A percentile compares a stretch with the other conserved stretches of the same genome.
phyloP scores from a whole-genome alignment of 2,797 vertebrate species.

The Melanogrammus aeglefinus region DNA sequence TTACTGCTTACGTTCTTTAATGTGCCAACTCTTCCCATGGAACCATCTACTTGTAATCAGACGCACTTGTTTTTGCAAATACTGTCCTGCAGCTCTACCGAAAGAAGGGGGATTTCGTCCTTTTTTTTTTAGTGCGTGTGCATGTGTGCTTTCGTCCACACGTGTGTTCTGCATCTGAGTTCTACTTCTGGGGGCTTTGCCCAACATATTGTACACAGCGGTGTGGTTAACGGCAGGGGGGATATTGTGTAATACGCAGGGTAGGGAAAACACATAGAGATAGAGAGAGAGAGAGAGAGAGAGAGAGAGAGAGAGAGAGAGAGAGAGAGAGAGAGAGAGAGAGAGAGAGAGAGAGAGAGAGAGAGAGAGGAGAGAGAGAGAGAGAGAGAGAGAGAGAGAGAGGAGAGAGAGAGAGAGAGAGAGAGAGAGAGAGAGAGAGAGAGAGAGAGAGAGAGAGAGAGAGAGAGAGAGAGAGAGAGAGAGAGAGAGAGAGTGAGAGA shows the following conservation, averaged over 20 bases:
- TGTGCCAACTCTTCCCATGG: conserved; percentile 1
- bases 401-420: background rate
- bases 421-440: conserved; percentile 20
- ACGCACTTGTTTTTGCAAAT: background rate
- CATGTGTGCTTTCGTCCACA: background rate
- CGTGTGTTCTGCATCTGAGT: background rate
- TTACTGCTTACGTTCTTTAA: background rate
- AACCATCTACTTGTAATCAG: background rate
- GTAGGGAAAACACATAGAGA: background rate
- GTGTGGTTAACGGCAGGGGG: conserved; percentile 39
- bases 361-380: background rate
- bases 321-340: too few relatives aligned
- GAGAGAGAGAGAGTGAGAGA: background rate
- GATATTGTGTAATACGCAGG: conserved; percentile 34
- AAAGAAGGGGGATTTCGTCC: too few relatives aligned
- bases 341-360: background rate
- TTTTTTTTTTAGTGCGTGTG: too few relatives aligned
- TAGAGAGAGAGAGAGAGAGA: background rate
- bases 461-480: background rate
- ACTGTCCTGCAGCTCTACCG: background rate
- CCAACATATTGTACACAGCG: conserved; percentile 29
- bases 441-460: conserved; percentile 7
- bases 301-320: too few relatives aligned
- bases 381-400: too few relatives aligned
- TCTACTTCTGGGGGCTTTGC: background rate